Evolutionary conservation across 2,113 vertebrate genomes (phyloP).

Genomic region (Aegotheles bennettii): DNA sequence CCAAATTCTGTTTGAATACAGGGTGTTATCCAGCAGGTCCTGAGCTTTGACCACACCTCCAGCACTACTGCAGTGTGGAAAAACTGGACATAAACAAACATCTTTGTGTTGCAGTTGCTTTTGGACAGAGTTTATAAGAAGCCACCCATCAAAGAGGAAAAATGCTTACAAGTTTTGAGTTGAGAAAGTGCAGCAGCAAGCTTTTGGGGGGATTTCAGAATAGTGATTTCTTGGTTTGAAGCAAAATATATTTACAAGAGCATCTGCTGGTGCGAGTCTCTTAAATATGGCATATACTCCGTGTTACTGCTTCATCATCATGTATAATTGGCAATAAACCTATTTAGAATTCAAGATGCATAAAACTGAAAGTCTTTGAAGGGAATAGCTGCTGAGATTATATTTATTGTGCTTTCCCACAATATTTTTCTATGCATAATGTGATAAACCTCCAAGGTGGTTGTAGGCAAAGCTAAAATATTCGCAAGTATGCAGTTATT

Average conservation of each 20-base stretch:
- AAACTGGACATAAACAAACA: neutral
- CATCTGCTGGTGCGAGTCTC: constrained; percentile 48
- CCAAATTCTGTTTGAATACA: neutral
- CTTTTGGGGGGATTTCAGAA: constrained; percentile 48
- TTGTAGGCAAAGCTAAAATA: constrained; percentile 67
- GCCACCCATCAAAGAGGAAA: constrained; percentile 23
- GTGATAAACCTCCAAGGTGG: constrained; percentile 67
- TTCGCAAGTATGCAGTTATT: constrained; percentile 61
- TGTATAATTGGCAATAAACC: constrained; percentile 69
- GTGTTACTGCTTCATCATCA: constrained; percentile 58
- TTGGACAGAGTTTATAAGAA: constrained; percentile 18
- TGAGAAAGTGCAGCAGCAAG: constrained; percentile 24
- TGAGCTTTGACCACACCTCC: neutral
- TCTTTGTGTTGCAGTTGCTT: neutral
- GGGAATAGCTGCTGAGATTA: constrained; percentile 66
- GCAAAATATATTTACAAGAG: constrained; percentile 61
- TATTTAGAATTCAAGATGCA: constrained; percentile 69
- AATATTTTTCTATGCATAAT: constrained; percentile 68
- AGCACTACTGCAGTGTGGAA: neutral
- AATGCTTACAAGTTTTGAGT: constrained; percentile 33
- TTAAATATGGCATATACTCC: constrained; percentile 48
- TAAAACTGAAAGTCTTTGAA: constrained; percentile 67
- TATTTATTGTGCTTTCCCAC: constrained; percentile 65
- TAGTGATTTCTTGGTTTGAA: constrained; percentile 58
- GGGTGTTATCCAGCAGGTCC: neutral